phyloP scores from a whole-genome alignment of 2,888 invertebrate genomes.

The Schrankia costaestrigalis region DNA sequence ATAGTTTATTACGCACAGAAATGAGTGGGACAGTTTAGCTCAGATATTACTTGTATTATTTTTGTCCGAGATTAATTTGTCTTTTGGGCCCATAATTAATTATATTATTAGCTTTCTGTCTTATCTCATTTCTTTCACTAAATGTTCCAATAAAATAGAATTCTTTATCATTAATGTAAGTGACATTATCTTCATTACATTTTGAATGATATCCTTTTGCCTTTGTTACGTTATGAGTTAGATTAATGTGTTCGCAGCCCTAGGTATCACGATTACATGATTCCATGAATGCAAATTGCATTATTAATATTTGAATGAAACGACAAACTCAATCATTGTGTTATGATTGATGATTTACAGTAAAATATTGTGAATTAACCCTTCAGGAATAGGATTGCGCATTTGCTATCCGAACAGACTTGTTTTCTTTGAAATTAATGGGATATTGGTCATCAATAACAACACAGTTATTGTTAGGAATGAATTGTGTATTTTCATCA shows the following conservation, averaged over 20 bases:
- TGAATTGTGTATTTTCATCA: too few relatives aligned
- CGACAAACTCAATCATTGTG: slow-evolving; percentile 11
- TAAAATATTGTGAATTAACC: too few relatives aligned
- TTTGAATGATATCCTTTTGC: slow-evolving; percentile 7
- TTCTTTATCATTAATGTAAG: slow-evolving; percentile 25
- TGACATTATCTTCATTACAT: slow-evolving; percentile 28
- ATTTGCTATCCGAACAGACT: too few relatives aligned
- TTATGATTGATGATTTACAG: slow-evolving; percentile 27
- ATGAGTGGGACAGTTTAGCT: too few relatives aligned
- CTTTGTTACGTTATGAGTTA: slow-evolving; percentile 5
- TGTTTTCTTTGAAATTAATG: too few relatives aligned
- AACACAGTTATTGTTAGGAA: too few relatives aligned
- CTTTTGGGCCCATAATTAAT: too few relatives aligned
- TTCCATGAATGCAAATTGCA: slow-evolving; percentile 27
- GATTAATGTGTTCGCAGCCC: slow-evolving; percentile 15
- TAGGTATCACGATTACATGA: slow-evolving; percentile 11
- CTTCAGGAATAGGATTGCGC: too few relatives aligned
- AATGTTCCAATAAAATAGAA: slow-evolving; percentile 24
- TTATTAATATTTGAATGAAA: slow-evolving; percentile 21
- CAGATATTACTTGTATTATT: too few relatives aligned
- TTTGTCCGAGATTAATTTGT: too few relatives aligned
- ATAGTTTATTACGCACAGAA: too few relatives aligned
- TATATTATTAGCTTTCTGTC: slow-evolving; percentile 2
- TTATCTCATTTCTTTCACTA: slow-evolving; percentile 17
- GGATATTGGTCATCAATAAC: too few relatives aligned